Evolutionary conservation across 2,888 invertebrate genomes (phyloP), one percentile per base, ranked within the genome.

Genomic region (Polydrusus cervinus): DNA sequence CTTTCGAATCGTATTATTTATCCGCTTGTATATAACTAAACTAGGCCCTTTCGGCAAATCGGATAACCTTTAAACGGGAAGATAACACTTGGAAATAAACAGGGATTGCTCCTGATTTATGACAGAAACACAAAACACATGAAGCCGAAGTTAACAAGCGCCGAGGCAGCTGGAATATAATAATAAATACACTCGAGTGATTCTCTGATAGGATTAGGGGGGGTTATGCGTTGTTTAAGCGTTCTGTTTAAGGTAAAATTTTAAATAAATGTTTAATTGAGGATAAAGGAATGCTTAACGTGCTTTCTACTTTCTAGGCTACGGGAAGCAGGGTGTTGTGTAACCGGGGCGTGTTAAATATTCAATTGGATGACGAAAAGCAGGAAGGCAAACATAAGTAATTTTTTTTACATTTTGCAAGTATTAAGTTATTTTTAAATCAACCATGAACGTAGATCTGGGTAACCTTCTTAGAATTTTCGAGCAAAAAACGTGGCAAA

Each of bases 71-170:
- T 51, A 53, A 51, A 14, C 66, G 53, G 14, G 16, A 51, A 51
- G 55, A 67, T 67, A 67, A 67, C 67, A 40, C 55, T 55, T 40
- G 20, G 18, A 67, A 67, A 67, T 67, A 25, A 67, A 40, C 67
- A 40, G 40, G 30, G 67, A 67, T 55, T 55, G 40, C 43, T 16
- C 13, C 53, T 71, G 47, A 71, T 64, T 65, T 71, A 71, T 45
- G 64, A 65, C 64, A 65, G 49, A 34, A 71, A 71, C 62, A 71
- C 47, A 65, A 71, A 71, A 65, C 64, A 64, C 30, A 64, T 47
- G 47, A 47, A 64, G 47, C 47, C 16, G 47, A 47, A 64, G 64
- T 64, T 64, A 64, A 64, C 64, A 64, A 64, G 64, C 64, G 38
- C 20, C 40, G 18, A 18, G 64, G 14, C 45, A 30, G 64, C 43